Evolutionary conservation across 2,113 vertebrate species (phyloP).

Genomic region (Sinocyclocheilus grahami): DNA sequence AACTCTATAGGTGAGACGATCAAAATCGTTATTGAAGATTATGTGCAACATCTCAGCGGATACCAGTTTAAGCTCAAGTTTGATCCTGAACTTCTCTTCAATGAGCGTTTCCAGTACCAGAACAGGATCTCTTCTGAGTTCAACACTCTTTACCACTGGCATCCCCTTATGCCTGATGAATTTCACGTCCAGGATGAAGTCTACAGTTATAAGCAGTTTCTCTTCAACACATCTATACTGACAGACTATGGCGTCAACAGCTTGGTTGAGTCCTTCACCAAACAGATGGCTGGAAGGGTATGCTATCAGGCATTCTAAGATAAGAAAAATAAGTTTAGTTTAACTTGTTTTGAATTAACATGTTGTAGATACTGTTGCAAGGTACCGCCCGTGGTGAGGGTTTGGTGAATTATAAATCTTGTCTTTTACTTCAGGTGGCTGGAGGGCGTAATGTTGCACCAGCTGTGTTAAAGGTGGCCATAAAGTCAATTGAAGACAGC

Average conservation of each 20-base stretch:
- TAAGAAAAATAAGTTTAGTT: background rate
- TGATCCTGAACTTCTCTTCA: conserved; percentile 92
- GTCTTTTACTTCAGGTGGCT: conserved; percentile 79
- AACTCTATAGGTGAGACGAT: conserved; percentile 88
- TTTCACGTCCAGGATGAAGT: conserved; percentile 85
- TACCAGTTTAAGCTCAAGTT: conserved; percentile 98
- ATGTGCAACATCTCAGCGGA: conserved; percentile 94
- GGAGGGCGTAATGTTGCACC: conserved; percentile 88
- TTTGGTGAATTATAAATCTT: background rate
- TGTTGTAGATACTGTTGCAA: conserved; percentile 33
- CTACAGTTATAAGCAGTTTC: conserved; percentile 89
- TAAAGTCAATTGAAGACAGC: conserved; percentile 91
- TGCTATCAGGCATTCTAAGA: conserved; percentile 52
- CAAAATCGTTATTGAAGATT: conserved; percentile 98
- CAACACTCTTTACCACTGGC: conserved; percentile 98
- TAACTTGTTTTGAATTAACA: background rate
- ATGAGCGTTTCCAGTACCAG: conserved; percentile 93
- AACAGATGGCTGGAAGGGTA: conserved; percentile 92
- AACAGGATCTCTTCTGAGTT: conserved; percentile 95
- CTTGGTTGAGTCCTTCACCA: conserved; percentile 90
- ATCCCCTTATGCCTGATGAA: conserved; percentile 89
- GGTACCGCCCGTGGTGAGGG: background rate
- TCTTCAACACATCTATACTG: conserved; percentile 93
- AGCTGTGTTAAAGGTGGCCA: conserved; percentile 82
- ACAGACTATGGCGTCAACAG: conserved; percentile 85